Conservation (phyloP, 2,797 vertebrate genomes). For the Hipposideros larvatus region DNA sequence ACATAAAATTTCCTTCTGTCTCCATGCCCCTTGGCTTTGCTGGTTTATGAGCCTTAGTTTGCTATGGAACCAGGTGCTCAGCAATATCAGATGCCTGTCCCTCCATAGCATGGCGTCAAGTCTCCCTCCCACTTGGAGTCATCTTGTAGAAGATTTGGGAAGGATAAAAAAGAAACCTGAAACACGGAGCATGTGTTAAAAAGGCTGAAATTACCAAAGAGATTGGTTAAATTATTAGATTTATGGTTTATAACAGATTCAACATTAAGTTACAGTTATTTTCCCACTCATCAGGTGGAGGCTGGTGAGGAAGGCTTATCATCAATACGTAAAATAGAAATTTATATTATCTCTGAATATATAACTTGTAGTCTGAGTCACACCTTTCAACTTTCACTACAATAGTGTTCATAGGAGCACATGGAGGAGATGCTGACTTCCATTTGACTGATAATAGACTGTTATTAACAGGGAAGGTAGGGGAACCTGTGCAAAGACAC, state of each 20-base stretch:
- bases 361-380: background rate
- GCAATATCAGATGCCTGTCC: background rate
- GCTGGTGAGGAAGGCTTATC: background rate
- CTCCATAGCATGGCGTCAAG: background rate
- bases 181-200: background rate
- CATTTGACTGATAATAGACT: background rate
- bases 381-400: background rate
- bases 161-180: background rate
- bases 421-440: background rate
- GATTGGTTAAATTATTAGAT: background rate
- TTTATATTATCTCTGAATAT: background rate
- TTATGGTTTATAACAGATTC: background rate
- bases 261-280: background rate
- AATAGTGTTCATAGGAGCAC: background rate
- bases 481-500: background rate
- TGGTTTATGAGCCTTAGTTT: background rate
- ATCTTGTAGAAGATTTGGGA: background rate
- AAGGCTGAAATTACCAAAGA: background rate
- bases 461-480: background rate
- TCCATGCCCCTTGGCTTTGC: background rate
- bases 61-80: background rate
- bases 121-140: background rate
- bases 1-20: background rate
- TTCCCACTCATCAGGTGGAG: background rate
- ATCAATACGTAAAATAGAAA: background rate